These are phyloP conservation scores for Erpornis zantholeuca DNA, from an alignment of 2,113 vertebrate species.

Conservation along the genomic window DNA sequence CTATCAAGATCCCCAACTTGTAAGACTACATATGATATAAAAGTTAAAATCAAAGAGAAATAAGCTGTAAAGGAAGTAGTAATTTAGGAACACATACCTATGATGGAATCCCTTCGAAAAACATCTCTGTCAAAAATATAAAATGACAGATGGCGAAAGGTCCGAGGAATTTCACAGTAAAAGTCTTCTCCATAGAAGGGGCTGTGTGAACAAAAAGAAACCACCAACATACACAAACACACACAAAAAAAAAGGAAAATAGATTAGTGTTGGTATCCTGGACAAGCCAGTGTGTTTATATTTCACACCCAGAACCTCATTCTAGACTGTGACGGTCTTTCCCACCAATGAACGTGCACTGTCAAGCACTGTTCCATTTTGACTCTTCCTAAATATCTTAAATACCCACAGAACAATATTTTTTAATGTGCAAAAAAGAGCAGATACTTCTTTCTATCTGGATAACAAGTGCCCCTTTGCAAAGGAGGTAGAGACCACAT, in stretches of 20 bases:
- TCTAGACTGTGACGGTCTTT: not conserved
- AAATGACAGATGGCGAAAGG: conserved; percentile 95
- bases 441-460: not conserved
- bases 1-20: not conserved
- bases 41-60: not conserved
- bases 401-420: not conserved
- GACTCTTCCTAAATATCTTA: not conserved
- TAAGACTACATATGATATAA: not conserved
- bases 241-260: not conserved
- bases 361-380: not conserved
- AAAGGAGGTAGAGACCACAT: not conserved
- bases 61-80: not conserved
- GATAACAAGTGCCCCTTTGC: not conserved
- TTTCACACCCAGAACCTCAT: not conserved
- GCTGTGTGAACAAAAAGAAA: conserved; percentile 70
- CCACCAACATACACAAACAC: not conserved
- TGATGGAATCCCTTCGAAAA: conserved; percentile 98
- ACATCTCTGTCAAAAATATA: conserved; percentile 99
- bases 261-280: conserved; percentile 5
- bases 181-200: conserved; percentile 99
- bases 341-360: not conserved
- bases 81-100: conserved; percentile 80
- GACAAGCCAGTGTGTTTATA: not conserved
- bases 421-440: not conserved
- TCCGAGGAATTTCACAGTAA: conserved; percentile 98